Base-by-base conservation (phyloP, 2,888 invertebrate genomes). In the Anoplius nigerrimus region DNA sequence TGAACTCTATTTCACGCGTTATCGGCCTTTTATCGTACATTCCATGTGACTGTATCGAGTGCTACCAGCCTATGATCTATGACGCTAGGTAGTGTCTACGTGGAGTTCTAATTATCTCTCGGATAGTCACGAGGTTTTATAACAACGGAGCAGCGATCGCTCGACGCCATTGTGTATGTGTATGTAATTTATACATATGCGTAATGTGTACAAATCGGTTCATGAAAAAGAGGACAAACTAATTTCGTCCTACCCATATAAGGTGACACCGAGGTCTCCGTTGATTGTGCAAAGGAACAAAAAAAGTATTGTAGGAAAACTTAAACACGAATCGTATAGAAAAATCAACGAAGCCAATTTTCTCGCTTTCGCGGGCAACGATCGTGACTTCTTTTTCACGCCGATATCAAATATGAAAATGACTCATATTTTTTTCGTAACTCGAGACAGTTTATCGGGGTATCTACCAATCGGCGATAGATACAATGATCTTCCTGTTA, bases 131-230 rank as follows among this genome's bases (percentile, higher is more conserved):
- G 34, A 34, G 51, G 22, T 55, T 34, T n/a, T 34, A 6, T 34
- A 70, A 65, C 65, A 59, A 65, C 52, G 59, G 58, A 51, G 64
- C 64, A 64, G 60, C 57, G 71, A 71, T 34, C 11, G 34, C 8
- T 34, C 34, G 34, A 34, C 8, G 34, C 34, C 34, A 6, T n/a
- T 34, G 34, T 34, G 11, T 34, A 13, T 34, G 8, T 34, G 34
- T 34, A 34, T 34, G 34, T 34, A 3, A 34, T 34, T 34, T 34
- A 34, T 34, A 34, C 34, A 34, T 34, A 34, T 34, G 34, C 34
- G 34, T 11, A 34, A 27, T 27, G 34, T 34, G 34, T 34, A 34
- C 6, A 34, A 34, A 34, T 34, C 34, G n/a, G 34, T 34, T 34
- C 11, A 34, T 34, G 34, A 34, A 34, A 34, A 34, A 2, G 34